These are phyloP conservation scores for Momotus momota DNA, from an alignment of 2,797 vertebrate genomes.

Conservation along the genomic window DNA sequence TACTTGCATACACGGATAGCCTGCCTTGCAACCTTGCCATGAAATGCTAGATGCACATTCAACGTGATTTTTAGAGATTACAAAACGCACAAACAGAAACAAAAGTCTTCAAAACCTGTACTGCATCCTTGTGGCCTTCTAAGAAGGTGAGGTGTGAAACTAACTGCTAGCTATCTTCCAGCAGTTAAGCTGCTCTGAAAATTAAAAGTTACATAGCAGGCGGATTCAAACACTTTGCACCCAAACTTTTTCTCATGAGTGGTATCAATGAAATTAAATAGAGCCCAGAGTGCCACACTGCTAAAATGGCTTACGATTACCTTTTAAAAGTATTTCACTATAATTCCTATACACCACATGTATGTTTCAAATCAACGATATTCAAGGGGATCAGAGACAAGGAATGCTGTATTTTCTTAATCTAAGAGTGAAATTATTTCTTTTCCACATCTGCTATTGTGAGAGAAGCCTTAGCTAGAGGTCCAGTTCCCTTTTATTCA, in stretches of 20 bases:
- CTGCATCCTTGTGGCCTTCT: not conserved
- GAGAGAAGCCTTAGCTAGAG: not conserved
- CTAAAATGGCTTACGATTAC: not conserved
- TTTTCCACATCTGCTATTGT: not conserved
- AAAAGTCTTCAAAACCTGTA: not conserved
- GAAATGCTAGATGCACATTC: accelerated
- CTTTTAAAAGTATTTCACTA: not conserved
- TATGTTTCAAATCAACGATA: not conserved
- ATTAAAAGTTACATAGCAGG: not conserved
- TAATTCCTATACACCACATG: not conserved
- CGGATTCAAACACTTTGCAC: not conserved
- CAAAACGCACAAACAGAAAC: not conserved
- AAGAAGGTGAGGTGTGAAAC: not conserved
- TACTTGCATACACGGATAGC: not conserved
- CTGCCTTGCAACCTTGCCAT: not conserved
- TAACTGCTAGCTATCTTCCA: not conserved
- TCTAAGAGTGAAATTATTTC: not conserved
- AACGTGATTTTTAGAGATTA: not conserved
- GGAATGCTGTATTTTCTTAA: not conserved
- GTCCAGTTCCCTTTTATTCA: not conserved
- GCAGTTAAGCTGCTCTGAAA: not conserved
- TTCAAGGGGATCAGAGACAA: not conserved
- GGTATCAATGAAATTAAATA: not conserved
- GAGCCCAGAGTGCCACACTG: not conserved
- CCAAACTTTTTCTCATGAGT: not conserved